Evolutionary conservation across 2,113 vertebrate genomes (phyloP).

Genomic region (Crotophaga sulcirostris): DNA sequence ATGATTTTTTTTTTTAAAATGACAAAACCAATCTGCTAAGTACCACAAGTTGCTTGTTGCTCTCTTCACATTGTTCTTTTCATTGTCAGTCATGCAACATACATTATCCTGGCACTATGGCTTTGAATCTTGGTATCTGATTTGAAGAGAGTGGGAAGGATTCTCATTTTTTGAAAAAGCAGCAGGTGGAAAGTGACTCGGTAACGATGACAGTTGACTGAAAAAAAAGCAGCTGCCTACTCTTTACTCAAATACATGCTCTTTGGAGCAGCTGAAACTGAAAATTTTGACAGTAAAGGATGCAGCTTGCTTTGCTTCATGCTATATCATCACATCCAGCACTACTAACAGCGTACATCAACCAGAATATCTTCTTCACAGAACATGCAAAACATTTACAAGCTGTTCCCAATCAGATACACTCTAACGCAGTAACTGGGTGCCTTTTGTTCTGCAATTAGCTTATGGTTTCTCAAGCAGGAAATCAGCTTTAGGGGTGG

Average conservation of each 20-base stretch:
- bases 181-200: not conserved
- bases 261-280: not conserved
- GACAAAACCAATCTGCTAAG: not conserved
- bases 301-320: not conserved
- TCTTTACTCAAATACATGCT: not conserved
- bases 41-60: not conserved
- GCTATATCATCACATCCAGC: not conserved
- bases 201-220: constrained; percentile 12
- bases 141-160: constrained; percentile 20
- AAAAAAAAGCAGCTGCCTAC: not conserved
- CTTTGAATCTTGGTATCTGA: not conserved
- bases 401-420: not conserved
- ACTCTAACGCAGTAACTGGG: not conserved
- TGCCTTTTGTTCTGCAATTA: constrained; percentile 58
- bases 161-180: not conserved
- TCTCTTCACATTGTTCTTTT: not conserved
- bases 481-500: constrained; percentile 70
- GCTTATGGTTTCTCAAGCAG: constrained; percentile 72
- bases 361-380: not conserved
- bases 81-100: not conserved
- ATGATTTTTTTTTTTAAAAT: not conserved
- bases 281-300: not conserved
- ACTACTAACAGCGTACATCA: not conserved
- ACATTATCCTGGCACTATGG: not conserved
- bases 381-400: not conserved